Evolutionary conservation across 1,140 invertebrate genomes (phyloP), one percentile per base, ranked within the genome.

Genomic region (Plodia interpunctella): DNA sequence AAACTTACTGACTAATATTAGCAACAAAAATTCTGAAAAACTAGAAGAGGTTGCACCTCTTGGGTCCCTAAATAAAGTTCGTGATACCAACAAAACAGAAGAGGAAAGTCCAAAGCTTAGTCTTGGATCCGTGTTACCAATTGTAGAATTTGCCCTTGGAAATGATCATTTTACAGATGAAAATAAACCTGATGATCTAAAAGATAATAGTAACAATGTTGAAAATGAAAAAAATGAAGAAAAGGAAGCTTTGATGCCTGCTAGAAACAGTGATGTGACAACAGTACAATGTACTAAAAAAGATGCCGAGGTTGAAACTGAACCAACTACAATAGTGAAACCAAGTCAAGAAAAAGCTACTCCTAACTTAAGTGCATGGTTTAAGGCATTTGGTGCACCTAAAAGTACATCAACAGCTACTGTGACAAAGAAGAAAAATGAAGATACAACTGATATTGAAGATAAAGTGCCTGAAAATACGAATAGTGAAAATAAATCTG

Each of bases 341-440:
- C 84, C 76, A 21, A 88, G 90, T 54, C 90, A 91, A 72, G 91
- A 93, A 74, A 92, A 93, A 80, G 93, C 94, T 15, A 96, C 95
- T 54, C 96, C 96, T 0, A 96, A 97, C 88, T 90, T 96, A 49
- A 96, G 95, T 80, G 96, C 95, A 11, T 97, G 96, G 96, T 95
- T 97, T 56, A 97, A 97, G 87, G 96, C 96, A 0, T 97, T 97
- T 81, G 96, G 96, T 44, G 94, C 94, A 0, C 96, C 96, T 5
- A 96, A 92, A 80, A 91, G 70, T 19, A 79, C 80, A n/a, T 54
- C 62, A 5, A 10, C 72, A 21, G 25, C 65, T 49, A 59, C 57
- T 28, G 57, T 59, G 9, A 80, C 89, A 6, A 91, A 91, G 62
- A 91, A 91, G 65, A 90, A 91, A 65, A 32, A 32, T 17, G 85